phyloP scores from a whole-genome alignment of 2,888 invertebrate species.

The Doris montereyensis region DNA sequence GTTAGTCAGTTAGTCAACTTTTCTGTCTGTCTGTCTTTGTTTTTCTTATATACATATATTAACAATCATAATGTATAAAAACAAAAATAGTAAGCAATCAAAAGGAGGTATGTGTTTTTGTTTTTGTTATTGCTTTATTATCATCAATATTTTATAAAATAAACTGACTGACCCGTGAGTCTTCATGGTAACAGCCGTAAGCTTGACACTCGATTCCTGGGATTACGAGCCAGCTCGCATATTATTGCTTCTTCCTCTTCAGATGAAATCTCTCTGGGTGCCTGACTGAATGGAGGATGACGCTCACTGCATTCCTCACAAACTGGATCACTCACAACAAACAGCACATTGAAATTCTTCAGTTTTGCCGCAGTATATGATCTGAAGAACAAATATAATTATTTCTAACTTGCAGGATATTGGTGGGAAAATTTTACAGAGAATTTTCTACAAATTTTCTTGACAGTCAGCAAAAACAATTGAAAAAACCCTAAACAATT shows the following conservation, averaged over 20 bases:
- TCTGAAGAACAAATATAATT: conserved; percentile 45
- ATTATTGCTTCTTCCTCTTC: conserved; percentile 43
- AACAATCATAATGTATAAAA: too few relatives aligned
- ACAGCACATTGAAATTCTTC: conserved; percentile 54
- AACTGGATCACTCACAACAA: conserved; percentile 53
- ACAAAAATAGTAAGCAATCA: too few relatives aligned
- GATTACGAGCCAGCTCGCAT: conserved; percentile 42
- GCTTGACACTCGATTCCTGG: conserved; percentile 38
- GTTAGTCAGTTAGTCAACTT: too few relatives aligned
- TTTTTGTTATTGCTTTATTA: too few relatives aligned
- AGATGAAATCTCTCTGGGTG: conserved; percentile 40
- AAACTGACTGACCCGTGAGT: conserved; percentile 44
- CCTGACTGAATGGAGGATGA: conserved; percentile 48
- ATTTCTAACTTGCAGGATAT: not conserved
- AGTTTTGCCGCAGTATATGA: conserved; percentile 49
- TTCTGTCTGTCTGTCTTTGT: too few relatives aligned
- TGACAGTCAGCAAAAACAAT: too few relatives aligned
- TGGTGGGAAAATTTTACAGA: not conserved
- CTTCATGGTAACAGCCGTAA: conserved; percentile 45
- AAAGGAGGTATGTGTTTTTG: too few relatives aligned
- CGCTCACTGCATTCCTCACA: conserved; percentile 47
- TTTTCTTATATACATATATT: too few relatives aligned
- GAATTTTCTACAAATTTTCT: too few relatives aligned
- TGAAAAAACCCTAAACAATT: too few relatives aligned
- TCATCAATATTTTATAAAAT: too few relatives aligned